Percentiles rank a stretch among this genome's conserved stretches.
Conservation (phyloP, 2,113 vertebrate genomes). For the Cromileptes altivelis region DNA sequence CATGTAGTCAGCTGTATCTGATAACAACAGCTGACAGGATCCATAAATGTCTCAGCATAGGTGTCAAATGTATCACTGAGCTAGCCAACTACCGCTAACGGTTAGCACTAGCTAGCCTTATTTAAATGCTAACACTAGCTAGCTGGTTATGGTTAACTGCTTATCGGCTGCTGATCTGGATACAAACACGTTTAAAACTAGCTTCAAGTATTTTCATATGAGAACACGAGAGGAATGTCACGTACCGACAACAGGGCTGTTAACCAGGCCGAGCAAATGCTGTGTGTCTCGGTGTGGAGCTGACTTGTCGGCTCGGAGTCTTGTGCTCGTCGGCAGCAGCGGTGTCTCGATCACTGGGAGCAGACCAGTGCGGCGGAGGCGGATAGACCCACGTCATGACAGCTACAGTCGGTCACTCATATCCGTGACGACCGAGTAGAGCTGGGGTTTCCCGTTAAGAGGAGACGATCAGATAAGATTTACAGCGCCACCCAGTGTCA, state of each 20-base stretch:
- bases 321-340: not conserved
- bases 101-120: slow-evolving; percentile 31
- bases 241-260: slow-evolving; percentile 30
- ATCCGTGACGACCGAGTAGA: not conserved
- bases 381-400: slow-evolving; percentile 45
- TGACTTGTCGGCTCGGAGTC: slow-evolving; percentile 2
- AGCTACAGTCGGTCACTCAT: slow-evolving; percentile 1
- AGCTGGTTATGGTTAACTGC: slow-evolving; percentile 33
- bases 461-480: not conserved
- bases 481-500: slow-evolving; percentile 38
- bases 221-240: not conserved
- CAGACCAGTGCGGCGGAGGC: not conserved
- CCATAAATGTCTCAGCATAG: not conserved
- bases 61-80: too few species aligned
- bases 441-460: slow-evolving; percentile 10
- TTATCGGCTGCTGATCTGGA: not conserved
- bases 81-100: not conserved
- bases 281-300: not conserved
- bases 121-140: slow-evolving; percentile 53
- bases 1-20: not conserved
- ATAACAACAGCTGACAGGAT: not conserved
- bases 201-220: too few species aligned
- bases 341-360: not conserved
- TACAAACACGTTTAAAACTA: not conserved
- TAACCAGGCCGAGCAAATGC: not conserved